A percentile compares a stretch with the other conserved stretches of the same genome.
These are phyloP conservation scores for Anneissia japonica DNA, from an alignment of 35 echinoderm and acorn worm genomes.

Conservation along the genomic window DNA sequence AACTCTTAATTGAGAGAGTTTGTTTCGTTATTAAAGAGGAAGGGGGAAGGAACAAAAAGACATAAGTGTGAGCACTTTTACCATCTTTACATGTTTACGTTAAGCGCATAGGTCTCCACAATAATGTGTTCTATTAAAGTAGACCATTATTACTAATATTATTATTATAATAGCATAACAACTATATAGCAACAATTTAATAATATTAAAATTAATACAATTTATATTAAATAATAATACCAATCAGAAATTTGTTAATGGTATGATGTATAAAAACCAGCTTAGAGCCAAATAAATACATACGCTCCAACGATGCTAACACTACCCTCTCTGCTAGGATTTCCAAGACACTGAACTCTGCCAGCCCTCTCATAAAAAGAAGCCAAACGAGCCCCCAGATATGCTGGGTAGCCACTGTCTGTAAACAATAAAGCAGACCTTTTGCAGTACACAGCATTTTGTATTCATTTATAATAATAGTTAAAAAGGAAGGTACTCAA, in stretches of 20 bases:
- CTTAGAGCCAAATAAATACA: slow-evolving; percentile 37
- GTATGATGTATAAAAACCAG: background rate
- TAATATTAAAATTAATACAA: background rate
- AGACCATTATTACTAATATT: no score
- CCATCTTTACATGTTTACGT: no score
- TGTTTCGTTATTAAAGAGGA: no score
- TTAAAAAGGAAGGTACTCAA: no score
- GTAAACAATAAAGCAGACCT: slow-evolving; percentile 18
- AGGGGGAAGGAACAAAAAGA: no score
- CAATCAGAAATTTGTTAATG: background rate
- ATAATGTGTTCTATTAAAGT: no score
- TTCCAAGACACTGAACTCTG: slow-evolving; percentile 87
- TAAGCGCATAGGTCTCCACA: no score
- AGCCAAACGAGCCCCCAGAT: slow-evolving; percentile 88
- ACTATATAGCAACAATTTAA: background rate
- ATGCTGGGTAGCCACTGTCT: slow-evolving; percentile 99
- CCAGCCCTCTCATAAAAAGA: slow-evolving; percentile 90
- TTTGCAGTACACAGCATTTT: no score
- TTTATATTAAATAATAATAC: background rate
- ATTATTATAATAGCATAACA: background rate
- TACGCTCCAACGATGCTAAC: slow-evolving; percentile 98
- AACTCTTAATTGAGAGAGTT: no score
- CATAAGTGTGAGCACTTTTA: no score
- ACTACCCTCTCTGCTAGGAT: slow-evolving; percentile 92
- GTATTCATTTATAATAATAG: no score